Evolutionary conservation across 2,888 invertebrate species (phyloP), one percentile per base, ranked within the genome.

Genomic region (Tinea semifulvella): DNA sequence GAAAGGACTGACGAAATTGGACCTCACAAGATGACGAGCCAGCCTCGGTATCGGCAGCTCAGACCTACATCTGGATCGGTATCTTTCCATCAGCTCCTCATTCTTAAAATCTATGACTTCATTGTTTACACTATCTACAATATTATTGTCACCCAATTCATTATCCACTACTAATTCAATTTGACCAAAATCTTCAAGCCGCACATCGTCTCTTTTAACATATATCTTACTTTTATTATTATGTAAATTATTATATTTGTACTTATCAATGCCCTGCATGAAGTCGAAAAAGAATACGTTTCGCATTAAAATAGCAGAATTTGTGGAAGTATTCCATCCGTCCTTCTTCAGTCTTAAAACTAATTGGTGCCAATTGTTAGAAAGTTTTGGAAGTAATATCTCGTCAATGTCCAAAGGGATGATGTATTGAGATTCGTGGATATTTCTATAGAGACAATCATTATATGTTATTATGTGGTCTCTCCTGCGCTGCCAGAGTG

Each of bases 401-500:
- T 91, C 91, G 62, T 91, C 91, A 36, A 89, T 77, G 60, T 91
- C 91, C 52, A 91, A 66, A 7, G 90, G 88, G 19, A 90, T 71
- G 13, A 90, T 70, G 60, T 79, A 89, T 54, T 85, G 81, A 27
- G 88, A 87, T 50, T 76, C 75, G 53, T 82, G 69, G 43, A 90
- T 68, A 68, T 89, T 89, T 60, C 88, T 83, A 63, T 91, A 90
- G 47, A 91, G 82, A 59, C 91, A 91, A 62, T 90, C 90, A 63
- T 91, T 91, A 64, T 91, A 91, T 0, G 89, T 85, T 49, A 91
- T 81, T 22, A 91, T 70, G 60, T 91, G 91, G 67, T 89, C 85
- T 53, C 91, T 77, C 56, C 90, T 86, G 28, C 75, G 59, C 60
- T 89, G 89, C 84, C 89, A 90, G 25, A 82, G 57, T 48, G 68